Evolutionary conservation across 2,888 invertebrate species (phyloP), one percentile per base, ranked within the genome.

Genomic region (Eupithecia inturbata): DNA sequence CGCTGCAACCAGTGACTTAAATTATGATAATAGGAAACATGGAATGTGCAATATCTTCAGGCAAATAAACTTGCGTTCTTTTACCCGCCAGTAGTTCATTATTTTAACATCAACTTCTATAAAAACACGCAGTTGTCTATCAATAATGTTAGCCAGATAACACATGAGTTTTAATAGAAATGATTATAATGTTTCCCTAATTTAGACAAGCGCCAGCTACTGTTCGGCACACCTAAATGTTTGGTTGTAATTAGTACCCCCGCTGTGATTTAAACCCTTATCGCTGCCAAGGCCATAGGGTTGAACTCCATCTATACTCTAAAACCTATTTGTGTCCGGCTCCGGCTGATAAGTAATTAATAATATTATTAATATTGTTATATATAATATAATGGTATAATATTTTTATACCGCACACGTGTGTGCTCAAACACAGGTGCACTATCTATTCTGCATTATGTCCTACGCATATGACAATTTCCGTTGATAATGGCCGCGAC

Each of bases 161-260:
- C 73, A 75, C 70, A 75, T 73, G 75, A 68, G 49, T 77, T 73
- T 72, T 57, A 68, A 72, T 71, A 72, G 67, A 78, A 80, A 75
- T 77, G 78, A 81, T 78, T 77, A 83, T 82, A 79, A 79, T 79
- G 81, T 82, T 81, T 78, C 71, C 81, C 78, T 85, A 86, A 85
- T 86, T 68, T 83, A 81, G 81, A 83, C 82, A 84, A 57, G 68
- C 77, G 77, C 86, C 87, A 82, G 86, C 86, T 82, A 87, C 87
- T 85, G 87, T 80, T 77, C 67, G 70, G 67, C 75, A 78, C 79
- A 77, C 77, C 76, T 78, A 84, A 81, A 83, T 78, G 79, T 82
- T 81, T 82, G 77, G 76, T 77, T 70, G 76, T 79, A 78, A 77
- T 79, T 78, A 79, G 76, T 68, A 26, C 57, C 79, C 86, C 85